Conservation (phyloP, 2,797 vertebrate species). For the Labroides dimidiatus region DNA sequence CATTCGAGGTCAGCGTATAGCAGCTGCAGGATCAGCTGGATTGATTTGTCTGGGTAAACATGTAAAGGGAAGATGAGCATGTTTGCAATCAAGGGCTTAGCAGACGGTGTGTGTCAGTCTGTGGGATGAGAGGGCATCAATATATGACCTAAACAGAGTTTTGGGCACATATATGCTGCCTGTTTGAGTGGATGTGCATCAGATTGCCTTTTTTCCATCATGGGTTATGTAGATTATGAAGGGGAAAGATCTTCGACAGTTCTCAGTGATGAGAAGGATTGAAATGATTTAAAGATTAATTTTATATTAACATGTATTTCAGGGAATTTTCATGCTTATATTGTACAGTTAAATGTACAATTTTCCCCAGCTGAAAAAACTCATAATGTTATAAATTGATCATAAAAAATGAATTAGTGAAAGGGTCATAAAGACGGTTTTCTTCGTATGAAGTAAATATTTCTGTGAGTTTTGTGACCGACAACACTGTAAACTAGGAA, state of each 20-base stretch:
- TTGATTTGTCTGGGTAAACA: slow-evolving; percentile 65
- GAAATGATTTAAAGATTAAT: neutral
- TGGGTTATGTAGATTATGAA: slow-evolving; percentile 7
- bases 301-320: neutral
- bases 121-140: neutral
- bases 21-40: slow-evolving; percentile 55
- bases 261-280: slow-evolving; percentile 6
- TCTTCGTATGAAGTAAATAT: slow-evolving; percentile 14
- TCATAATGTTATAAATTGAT: slow-evolving; percentile 2
- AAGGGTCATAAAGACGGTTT: neutral
- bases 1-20: slow-evolving; percentile 52
- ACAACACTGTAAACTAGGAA: neutral
- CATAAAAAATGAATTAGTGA: slow-evolving; percentile 19
- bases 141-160: neutral
- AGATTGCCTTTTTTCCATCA: slow-evolving; percentile 10
- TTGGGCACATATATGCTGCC: slow-evolving; percentile 1
- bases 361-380: neutral
- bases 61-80: slow-evolving; percentile 34
- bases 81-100: slow-evolving; percentile 47
- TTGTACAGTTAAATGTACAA: slow-evolving; percentile 10
- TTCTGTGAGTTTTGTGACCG: neutral
- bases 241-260: neutral
- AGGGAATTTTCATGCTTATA: slow-evolving; percentile 16
- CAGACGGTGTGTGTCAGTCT: slow-evolving; percentile 10
- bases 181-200: neutral